phyloP scores from a whole-genome alignment of 2,113 vertebrate genomes.

The Strix aluco region DNA sequence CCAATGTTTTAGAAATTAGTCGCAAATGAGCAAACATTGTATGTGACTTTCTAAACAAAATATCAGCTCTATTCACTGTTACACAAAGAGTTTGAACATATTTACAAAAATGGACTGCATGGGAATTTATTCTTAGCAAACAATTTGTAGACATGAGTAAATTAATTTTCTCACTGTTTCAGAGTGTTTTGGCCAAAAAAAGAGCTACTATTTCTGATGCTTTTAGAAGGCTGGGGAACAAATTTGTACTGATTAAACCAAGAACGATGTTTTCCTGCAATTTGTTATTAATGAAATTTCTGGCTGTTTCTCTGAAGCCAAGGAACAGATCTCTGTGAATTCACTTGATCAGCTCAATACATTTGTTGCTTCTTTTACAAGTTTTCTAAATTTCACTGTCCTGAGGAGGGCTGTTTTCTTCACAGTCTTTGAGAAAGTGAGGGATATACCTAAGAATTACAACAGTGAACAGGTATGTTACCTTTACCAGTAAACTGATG shows the following conservation, averaged over 20 bases:
- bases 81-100: slow-evolving; percentile 36
- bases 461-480: background rate
- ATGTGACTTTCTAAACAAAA: slow-evolving; percentile 29
- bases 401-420: background rate
- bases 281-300: background rate
- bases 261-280: background rate
- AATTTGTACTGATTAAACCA: background rate
- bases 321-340: background rate
- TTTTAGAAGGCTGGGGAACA: background rate
- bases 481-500: background rate
- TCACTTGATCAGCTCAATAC: background rate
- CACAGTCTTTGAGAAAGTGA: background rate
- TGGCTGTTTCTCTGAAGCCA: background rate
- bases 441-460: background rate
- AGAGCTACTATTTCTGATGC: background rate
- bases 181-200: background rate
- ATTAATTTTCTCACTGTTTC: slow-evolving; percentile 8
- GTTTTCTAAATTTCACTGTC: background rate
- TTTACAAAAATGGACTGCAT: slow-evolving; percentile 28
- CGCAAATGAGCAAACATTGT: slow-evolving; percentile 37
- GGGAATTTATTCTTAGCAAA: slow-evolving; percentile 40
- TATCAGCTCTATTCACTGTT: slow-evolving; percentile 13
- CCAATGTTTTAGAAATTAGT: slow-evolving; percentile 49
- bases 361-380: background rate
- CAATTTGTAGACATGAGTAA: slow-evolving; percentile 6